Conservation (phyloP, 2,113 vertebrate species). For the Eurypyga helias region DNA sequence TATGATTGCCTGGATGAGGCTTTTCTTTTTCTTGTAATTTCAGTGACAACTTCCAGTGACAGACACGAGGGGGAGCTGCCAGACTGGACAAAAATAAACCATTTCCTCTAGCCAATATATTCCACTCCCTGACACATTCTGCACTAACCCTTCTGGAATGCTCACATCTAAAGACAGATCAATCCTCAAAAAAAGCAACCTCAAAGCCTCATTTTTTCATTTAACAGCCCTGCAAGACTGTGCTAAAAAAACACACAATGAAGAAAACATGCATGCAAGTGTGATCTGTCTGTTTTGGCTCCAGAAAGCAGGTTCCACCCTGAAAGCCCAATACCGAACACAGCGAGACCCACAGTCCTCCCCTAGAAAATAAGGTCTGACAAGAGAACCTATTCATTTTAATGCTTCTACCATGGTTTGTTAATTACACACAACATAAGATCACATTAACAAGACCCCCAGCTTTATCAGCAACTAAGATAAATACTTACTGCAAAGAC, state of each 20-base stretch:
- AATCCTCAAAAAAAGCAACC: neutral
- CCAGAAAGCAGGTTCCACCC: neutral
- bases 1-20: neutral
- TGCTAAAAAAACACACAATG: neutral
- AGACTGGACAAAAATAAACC: neutral
- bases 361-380: neutral
- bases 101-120: neutral
- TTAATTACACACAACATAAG: neutral
- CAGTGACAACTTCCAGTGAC: neutral
- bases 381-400: neutral
- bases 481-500: constrained; percentile 91
- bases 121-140: neutral
- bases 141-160: neutral
- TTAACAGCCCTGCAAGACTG: neutral
- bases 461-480: neutral
- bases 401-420: neutral
- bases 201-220: neutral
- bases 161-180: neutral
- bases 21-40: neutral
- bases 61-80: constrained; percentile 58
- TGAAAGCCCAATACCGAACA: neutral
- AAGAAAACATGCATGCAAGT: neutral
- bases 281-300: neutral
- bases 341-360: neutral
- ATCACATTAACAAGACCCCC: neutral